phyloP scores from a whole-genome alignment of 2,888 invertebrate species.

The Microplitis manilae region DNA sequence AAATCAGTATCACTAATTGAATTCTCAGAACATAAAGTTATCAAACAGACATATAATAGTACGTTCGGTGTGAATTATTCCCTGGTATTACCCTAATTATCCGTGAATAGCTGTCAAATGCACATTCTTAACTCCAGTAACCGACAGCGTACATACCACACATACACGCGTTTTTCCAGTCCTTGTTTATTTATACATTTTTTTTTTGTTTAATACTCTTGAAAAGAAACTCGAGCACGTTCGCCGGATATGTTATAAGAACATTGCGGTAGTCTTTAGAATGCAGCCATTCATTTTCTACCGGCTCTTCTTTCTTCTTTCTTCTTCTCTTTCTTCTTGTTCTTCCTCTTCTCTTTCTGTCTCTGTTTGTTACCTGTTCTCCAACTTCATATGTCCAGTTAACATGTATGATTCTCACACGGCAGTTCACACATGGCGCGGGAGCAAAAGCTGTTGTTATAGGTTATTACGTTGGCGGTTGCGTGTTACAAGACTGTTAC shows the following conservation, averaged over 20 bases:
- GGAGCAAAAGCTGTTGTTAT: slow-evolving; percentile 40
- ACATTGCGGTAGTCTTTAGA: slow-evolving; percentile 26
- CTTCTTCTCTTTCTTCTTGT: neutral
- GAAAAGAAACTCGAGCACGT: slow-evolving; percentile 23
- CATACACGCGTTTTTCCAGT: neutral
- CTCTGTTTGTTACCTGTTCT: slow-evolving; percentile 9
- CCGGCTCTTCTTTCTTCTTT: neutral
- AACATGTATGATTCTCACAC: slow-evolving; percentile 45
- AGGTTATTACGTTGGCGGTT: slow-evolving; percentile 51
- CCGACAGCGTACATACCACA: slow-evolving; percentile 20
- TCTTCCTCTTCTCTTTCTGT: neutral
- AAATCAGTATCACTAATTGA: slow-evolving; percentile 3
- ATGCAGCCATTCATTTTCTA: slow-evolving; percentile 46
- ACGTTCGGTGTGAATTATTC: slow-evolving; percentile 9
- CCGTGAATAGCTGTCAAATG: slow-evolving; percentile 34
- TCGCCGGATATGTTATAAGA: slow-evolving; percentile 21
- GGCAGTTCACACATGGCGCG: slow-evolving; percentile 43
- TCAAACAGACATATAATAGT: slow-evolving; percentile 26
- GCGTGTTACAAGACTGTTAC: slow-evolving; percentile 50
- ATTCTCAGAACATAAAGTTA: slow-evolving; percentile 24
- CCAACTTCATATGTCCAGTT: slow-evolving; percentile 14
- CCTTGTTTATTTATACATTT: neutral
- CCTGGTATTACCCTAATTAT: slow-evolving; percentile 30
- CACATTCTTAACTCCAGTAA: slow-evolving; percentile 12
- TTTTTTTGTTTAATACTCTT: neutral